phyloP scores from a whole-genome alignment of 1,140 invertebrate species.

The Yoshiicerus persimilis region DNA sequence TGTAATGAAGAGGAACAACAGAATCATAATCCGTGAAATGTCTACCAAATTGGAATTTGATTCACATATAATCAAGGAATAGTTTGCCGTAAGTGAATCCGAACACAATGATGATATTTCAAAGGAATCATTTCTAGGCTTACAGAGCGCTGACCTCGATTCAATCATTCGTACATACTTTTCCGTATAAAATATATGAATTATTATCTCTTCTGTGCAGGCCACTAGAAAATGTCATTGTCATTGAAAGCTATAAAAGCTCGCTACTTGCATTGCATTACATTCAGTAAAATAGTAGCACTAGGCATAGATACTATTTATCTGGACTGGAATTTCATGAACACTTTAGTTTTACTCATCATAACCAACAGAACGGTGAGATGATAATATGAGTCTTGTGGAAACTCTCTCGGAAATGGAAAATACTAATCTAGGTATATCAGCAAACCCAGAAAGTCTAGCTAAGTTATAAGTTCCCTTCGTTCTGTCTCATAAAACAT shows the following conservation, averaged over 20 bases:
- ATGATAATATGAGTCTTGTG: not conserved
- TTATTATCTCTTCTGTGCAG: not conserved
- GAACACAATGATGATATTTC: not conserved
- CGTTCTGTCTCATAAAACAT: not conserved
- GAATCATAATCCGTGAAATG: not conserved
- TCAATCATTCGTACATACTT: not conserved
- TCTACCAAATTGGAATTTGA: not conserved
- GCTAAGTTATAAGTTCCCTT: not conserved
- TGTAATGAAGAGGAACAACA: not conserved
- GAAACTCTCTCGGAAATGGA: not conserved
- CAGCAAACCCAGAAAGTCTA: not conserved
- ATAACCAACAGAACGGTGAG: not conserved
- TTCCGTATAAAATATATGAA: not conserved
- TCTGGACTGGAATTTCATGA: not conserved
- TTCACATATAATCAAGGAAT: not conserved
- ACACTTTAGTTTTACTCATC: not conserved
- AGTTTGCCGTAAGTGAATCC: not conserved
- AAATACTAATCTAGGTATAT: not conserved
- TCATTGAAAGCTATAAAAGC: not conserved
- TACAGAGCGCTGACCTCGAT: not conserved
- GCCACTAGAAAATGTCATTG: not conserved
- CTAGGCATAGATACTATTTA: not conserved
- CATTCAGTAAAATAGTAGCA: too few species aligned
- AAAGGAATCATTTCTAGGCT: not conserved
- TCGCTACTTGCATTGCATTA: not conserved